Evolutionary conservation across 2,113 vertebrate species (phyloP).

Genomic region (Acrocephalus arundinaceus): DNA sequence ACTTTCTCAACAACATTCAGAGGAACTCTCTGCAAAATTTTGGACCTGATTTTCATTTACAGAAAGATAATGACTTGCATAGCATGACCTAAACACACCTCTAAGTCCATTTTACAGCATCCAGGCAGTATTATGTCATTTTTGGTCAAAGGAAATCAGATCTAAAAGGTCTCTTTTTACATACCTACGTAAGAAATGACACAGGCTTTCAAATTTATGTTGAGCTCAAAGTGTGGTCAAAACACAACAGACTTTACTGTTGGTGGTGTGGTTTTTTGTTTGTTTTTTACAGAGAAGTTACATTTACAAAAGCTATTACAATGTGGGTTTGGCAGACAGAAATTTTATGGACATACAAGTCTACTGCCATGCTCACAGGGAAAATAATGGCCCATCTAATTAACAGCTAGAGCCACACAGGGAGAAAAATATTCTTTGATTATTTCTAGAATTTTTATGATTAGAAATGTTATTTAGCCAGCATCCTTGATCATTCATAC

Average conservation of each 20-base stretch:
- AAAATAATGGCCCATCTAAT: neutral
- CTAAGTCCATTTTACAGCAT: neutral
- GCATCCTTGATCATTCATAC: neutral
- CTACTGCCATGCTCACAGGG: neutral
- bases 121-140: neutral
- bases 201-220: neutral
- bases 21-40: neutral
- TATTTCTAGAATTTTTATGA: neutral
- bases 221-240: neutral
- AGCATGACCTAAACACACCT: neutral
- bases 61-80: neutral
- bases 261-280: neutral
- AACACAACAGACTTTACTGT: neutral
- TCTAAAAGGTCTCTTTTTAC: neutral
- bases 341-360: neutral
- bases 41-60: neutral
- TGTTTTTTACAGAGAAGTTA: neutral
- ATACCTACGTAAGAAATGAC: neutral
- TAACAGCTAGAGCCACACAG: neutral
- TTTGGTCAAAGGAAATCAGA: neutral
- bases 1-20: neutral
- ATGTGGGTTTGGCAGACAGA: neutral
- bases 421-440: neutral
- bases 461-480: neutral
- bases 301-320: neutral